Base-by-base conservation (phyloP, 2,797 vertebrate species). In the Chanos chanos region DNA sequence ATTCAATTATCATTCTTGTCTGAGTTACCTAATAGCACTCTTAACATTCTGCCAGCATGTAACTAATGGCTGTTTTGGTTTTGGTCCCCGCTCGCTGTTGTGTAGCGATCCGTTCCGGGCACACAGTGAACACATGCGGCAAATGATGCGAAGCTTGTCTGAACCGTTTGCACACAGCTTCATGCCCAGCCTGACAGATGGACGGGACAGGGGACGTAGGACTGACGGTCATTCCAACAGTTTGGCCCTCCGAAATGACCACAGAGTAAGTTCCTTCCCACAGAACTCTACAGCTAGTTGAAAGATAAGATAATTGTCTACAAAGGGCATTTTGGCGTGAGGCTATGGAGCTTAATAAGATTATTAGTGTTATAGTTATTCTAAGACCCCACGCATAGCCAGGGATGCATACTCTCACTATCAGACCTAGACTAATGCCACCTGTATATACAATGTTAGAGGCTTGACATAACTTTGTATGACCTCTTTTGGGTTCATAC, bases 91-190 rank as follows among this genome's bases (percentile, higher is more conserved):
- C 28, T 64, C 19, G 61, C n/a, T 73, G 52, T 81, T 64, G 50
- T 31, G 24, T 68, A 99, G 96, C 7, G 95, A 97, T 61, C 90
- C 92, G 6, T 91, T 97, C 50, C 85, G 73, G 18, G 83, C 88
- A 16, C 95, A 98, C 73, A 87, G 82, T 48, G 92, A 96, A 5
- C 86, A 88, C 5, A 79, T 95, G 85, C 76, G 67, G 30, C 90
- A 91, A 47, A 81, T 95, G 91, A 91, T 93, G 92, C 89, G 89
- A 18, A 92, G 85, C 74, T 92, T 96, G 75, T 84, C 93, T 0
- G 92, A 94, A 55, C 92, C 93, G 0, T 89, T 92, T 7, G 90
- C 90, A 9, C 85, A 79, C 43, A 81, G 89, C 22, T 64, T 81
- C 0, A 73, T 89, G 72, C 84, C 83, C 73, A 81, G 89, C 49